Base-by-base conservation (phyloP, 2,797 vertebrate genomes). In the Falco peregrinus region DNA sequence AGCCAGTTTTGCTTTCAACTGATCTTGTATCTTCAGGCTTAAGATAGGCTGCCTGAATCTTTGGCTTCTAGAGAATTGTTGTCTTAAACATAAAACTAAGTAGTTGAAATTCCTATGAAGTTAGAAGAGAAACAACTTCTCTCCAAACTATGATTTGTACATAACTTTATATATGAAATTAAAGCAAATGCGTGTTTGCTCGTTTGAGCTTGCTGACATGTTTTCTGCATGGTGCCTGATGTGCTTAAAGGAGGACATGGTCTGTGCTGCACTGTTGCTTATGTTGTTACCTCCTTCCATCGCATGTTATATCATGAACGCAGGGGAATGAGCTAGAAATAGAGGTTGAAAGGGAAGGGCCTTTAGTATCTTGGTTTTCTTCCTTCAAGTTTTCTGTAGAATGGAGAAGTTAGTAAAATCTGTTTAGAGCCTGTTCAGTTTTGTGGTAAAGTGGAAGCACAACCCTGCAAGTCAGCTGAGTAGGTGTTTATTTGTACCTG, bases 61-160 rank as follows among this genome's bases (percentile, higher is more conserved):
- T 82, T 87, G 89, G 75, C 71, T 94, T 50, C 68, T 82, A 85
- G 75, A 91, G 93, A 94, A 71, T 81, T 89, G 84, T 87, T 1
- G 0, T 75, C 87, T 93, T 92, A 94, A 93, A 97, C 93, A 95
- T 85, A 96, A 96, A 96, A 54, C 45, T 5, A 59, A 89, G 70
- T 79, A 83, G 87, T 93, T 93, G 87, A 95, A 96, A 93, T 94
- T 94, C 94, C 92, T 87, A 64, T 75, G 75, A 93, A 89, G 64
- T 80, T 77, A 57, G 76, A 89, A 84, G 51, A 84, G 79, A 87
- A 95, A 35, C 71, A 90, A 41, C 83, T 90, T 84, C 28, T 96
- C 43, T 50, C 51, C 45, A 37, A 92, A 89, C 45, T 48, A 31
- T 75, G 33, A 24, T 83, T 82, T 77, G 37, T 87, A 35, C 41